A percentile compares a stretch with the other conserved stretches of the same genome.
phyloP scores from a whole-genome alignment of 2,113 vertebrate species.

The Pomatorhinus ruficollis region DNA sequence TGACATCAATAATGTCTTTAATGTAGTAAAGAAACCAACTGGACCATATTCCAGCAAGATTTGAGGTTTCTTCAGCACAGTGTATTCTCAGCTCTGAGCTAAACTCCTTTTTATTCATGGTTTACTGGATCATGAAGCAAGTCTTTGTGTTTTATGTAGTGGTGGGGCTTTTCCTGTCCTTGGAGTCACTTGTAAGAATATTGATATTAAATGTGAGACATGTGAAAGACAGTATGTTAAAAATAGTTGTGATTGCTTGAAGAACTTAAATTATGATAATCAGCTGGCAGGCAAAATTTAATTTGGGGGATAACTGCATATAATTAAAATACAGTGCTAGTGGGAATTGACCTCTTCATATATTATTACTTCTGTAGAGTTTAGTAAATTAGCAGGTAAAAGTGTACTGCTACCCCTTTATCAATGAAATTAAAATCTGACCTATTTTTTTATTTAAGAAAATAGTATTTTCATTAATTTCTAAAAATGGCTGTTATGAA shows the following conservation, averaged over 20 bases:
- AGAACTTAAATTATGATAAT: not conserved
- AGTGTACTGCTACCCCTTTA: not conserved
- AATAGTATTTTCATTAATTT: not conserved
- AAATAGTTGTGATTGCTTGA: not conserved
- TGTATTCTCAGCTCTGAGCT: not conserved
- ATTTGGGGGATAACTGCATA: not conserved
- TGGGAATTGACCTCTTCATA: slow-evolving; percentile 18
- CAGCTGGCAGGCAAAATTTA: slow-evolving; percentile 8
- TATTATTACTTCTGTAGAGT: not conserved
- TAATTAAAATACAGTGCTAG: slow-evolving; percentile 40
- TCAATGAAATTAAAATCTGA: not conserved
- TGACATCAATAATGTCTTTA: not conserved
- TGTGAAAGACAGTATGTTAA: not conserved
- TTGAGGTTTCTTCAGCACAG: not conserved
- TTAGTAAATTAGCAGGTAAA: slow-evolving; percentile 24
- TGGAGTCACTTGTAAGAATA: not conserved
- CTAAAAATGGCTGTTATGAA: not conserved
- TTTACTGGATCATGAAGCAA: not conserved
- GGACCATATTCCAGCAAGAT: not conserved
- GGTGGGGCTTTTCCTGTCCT: not conserved
- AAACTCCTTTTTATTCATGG: not conserved
- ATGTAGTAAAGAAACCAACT: not conserved
- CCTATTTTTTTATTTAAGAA: not conserved
- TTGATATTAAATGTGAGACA: not conserved
- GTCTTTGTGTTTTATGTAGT: not conserved